These are phyloP conservation scores for Nanorana parkeri DNA, from an alignment of 2,113 vertebrate genomes.

Conservation along the genomic window DNA sequence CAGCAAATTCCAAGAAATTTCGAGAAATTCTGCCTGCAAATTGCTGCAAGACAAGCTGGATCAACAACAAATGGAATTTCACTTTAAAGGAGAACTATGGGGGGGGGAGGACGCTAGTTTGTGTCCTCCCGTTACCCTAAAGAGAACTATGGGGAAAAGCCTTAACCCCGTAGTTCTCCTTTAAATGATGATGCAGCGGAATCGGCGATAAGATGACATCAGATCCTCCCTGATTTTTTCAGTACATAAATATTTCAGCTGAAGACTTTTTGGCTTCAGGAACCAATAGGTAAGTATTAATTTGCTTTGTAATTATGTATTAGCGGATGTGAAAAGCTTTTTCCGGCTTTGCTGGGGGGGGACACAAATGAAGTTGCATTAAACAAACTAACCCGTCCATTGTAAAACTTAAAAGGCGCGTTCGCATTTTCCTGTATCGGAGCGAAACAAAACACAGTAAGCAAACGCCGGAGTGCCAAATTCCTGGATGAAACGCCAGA, in stretches of 20 bases:
- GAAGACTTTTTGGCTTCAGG: neutral
- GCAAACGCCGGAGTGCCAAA: neutral
- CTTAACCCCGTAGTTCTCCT: too few relatives aligned
- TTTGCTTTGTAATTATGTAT: conserved; percentile 46
- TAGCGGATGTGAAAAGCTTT: conserved; percentile 11
- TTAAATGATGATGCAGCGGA: too few relatives aligned
- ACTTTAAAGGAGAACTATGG: too few relatives aligned
- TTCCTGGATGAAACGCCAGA: neutral
- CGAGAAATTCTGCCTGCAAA: too few relatives aligned
- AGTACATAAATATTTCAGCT: neutral
- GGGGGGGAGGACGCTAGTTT: too few relatives aligned
- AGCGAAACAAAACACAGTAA: conserved; percentile 24
- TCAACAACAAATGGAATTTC: too few relatives aligned
- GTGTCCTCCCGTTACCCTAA: too few relatives aligned
- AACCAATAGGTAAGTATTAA: conserved; percentile 42
- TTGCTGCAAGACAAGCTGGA: too few relatives aligned
- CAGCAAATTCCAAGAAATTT: too few relatives aligned
- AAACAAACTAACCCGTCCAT: conserved; percentile 33
- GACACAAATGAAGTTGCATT: conserved; percentile 37
- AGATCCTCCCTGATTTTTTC: neutral
- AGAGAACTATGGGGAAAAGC: too few relatives aligned
- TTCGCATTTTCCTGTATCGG: conserved; percentile 21
- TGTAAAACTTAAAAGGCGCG: conserved; percentile 35
- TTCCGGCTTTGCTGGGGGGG: conserved; percentile 7
- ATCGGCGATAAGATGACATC: neutral